These are phyloP conservation scores for Rhizomys pruinosus DNA, from an alignment of 2,113 vertebrate species.

Conservation along the genomic window DNA sequence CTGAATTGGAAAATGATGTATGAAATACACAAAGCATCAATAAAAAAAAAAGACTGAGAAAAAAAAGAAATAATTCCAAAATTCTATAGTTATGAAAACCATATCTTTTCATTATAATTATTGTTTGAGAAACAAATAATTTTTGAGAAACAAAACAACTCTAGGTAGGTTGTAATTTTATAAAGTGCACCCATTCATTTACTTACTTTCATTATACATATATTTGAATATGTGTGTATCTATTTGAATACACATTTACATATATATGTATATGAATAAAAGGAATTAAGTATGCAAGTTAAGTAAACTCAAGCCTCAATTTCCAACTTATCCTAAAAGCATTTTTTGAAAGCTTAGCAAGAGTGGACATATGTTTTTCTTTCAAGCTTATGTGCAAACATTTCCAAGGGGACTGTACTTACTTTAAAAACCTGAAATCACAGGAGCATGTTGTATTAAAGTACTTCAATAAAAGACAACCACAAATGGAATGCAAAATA, in stretches of 20 bases:
- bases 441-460: conserved; percentile 55
- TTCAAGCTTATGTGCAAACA: conserved; percentile 53
- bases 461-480: background rate
- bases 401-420: conserved; percentile 14
- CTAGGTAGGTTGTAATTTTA: too few species aligned
- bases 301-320: conserved; percentile 53
- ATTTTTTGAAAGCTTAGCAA: conserved; percentile 59
- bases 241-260: background rate
- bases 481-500: conserved; percentile 65
- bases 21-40: too few species aligned
- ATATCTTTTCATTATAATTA: too few species aligned
- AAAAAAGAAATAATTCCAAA: too few species aligned
- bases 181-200: too few species aligned
- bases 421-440: conserved; percentile 57
- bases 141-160: too few species aligned
- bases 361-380: conserved; percentile 31
- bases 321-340: conserved; percentile 68
- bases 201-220: too few species aligned
- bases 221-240: rapidly evolving
- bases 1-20: too few species aligned
- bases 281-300: conserved; percentile 11
- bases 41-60: too few species aligned
- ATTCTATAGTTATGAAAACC: too few species aligned
- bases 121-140: too few species aligned
- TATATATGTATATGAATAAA: background rate